Evolutionary conservation across 2,113 vertebrate genomes (phyloP), one percentile per base, ranked within the genome.

Genomic region (Psilopogon haemacephalus): DNA sequence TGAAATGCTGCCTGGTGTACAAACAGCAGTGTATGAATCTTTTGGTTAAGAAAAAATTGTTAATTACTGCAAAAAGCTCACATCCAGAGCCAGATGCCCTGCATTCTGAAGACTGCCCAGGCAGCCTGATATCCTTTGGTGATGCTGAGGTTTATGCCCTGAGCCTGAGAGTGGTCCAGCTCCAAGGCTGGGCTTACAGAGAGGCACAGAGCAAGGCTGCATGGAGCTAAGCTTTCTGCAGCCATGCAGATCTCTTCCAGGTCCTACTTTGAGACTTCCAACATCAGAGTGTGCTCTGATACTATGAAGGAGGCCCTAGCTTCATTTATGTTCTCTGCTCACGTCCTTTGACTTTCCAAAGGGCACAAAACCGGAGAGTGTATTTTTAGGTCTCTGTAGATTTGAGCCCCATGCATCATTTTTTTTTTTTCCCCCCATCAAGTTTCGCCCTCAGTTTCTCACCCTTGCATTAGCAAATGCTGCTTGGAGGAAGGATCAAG

Each of bases 401-500:
- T 64, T 81, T 71, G 9, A 44, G 12, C 35, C 38, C 58, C 4
- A 2, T n/a, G n/a, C 11, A 6, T 38, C 38, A 23, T 32, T 52
- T 90, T 81, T 84, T n/a, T n/a, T n/a, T n/a, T n/a, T n/a, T n/a
- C n/a, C n/a, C n/a, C n/a, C 50, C 32, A 20, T 35, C 6, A 62
- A n/a, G 38, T 84, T 91, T 54, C 38, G 69, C 33, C 72, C 67
- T 44, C 38, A 16, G 13, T 76, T 78, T 81, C 48, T 82, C 23
- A 55, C 68, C 37, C 16, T 70, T 3, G 3, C 71, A 40, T 73
- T 79, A 94, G 84, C 27, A 88, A 93, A 80, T 48, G 42, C 64
- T 87, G 87, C 72, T 96, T 72, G 69, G 86, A 81, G 83, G 65
- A 90, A 83, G 63, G 91, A 71, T 44, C 32, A 56, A 83, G 42